These are phyloP conservation scores for Brachystomella parvula DNA, from an alignment of 1,140 invertebrate genomes.

Conservation along the genomic window DNA sequence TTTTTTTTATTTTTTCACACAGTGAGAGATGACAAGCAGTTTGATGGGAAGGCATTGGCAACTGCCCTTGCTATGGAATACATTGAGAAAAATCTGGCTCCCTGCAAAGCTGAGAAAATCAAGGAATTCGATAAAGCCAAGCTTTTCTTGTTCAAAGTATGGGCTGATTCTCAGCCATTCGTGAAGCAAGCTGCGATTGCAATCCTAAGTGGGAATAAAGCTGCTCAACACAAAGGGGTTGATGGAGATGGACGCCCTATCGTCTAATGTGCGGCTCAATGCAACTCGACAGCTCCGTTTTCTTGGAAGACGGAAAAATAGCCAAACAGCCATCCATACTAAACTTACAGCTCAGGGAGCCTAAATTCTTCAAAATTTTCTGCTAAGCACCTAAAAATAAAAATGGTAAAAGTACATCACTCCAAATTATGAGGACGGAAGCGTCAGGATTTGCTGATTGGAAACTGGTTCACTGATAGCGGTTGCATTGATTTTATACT, in stretches of 20 bases:
- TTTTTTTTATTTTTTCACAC: not conserved
- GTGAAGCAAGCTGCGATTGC: not conserved
- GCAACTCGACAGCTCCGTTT: too few species aligned
- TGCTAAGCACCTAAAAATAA: not conserved
- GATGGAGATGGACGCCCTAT: slow-evolving; percentile 4
- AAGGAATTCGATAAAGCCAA: slow-evolving; percentile 13
- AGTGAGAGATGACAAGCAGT: not conserved
- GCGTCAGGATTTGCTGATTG: too few species aligned
- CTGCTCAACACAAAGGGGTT: not conserved
- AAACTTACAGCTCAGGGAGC: too few species aligned
- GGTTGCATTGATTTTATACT: too few species aligned
- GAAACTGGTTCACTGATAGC: too few species aligned
- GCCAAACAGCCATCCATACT: too few species aligned
- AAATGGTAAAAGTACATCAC: too few species aligned
- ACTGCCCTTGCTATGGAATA: slow-evolving; percentile 10
- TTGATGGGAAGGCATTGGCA: not conserved
- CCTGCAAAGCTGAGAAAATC: not conserved
- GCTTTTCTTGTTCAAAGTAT: slow-evolving; percentile 6
- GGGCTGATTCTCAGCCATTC: not conserved
- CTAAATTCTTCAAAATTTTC: not conserved
- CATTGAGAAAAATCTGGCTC: not conserved
- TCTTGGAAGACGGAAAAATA: too few species aligned
- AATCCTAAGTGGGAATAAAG: not conserved
- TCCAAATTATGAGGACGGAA: too few species aligned
- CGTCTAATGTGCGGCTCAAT: not conserved